These are phyloP conservation scores for Dicerorhinus sumatrensis DNA, from an alignment of 2,113 vertebrate genomes.

Conservation along the genomic window DNA sequence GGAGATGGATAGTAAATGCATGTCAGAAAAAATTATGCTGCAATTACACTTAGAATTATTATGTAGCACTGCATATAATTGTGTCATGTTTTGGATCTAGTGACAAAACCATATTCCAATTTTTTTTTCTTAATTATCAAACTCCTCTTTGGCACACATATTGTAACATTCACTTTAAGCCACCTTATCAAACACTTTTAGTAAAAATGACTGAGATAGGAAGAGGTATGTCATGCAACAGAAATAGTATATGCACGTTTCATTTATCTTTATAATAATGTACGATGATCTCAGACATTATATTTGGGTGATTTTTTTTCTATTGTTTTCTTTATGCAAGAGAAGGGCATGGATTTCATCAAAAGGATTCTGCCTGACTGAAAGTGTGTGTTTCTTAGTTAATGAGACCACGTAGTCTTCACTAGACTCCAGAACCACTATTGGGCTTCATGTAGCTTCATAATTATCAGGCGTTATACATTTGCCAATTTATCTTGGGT, in stretches of 20 bases:
- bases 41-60: constrained; percentile 75
- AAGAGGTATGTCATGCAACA: neutral
- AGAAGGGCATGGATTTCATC: neutral
- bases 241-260: neutral
- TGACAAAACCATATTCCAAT: constrained; percentile 66
- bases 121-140: constrained; percentile 38
- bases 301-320: constrained; percentile 3
- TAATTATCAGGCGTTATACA: neutral
- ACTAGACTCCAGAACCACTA: neutral
- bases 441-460: neutral
- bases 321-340: neutral
- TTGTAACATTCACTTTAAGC: constrained; percentile 36
- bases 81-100: constrained; percentile 72
- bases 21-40: constrained; percentile 70
- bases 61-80: constrained; percentile 72
- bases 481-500: neutral
- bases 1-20: constrained; percentile 60
- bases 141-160: constrained; percentile 38
- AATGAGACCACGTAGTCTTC: neutral
- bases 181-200: constrained; percentile 37
- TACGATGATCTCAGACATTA: neutral
- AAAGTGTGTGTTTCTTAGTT: neutral
- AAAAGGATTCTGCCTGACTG: neutral
- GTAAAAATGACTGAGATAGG: neutral
- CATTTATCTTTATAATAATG: neutral